Conservation (phyloP, 2,797 vertebrate species). For the Smutsia gigantea region DNA sequence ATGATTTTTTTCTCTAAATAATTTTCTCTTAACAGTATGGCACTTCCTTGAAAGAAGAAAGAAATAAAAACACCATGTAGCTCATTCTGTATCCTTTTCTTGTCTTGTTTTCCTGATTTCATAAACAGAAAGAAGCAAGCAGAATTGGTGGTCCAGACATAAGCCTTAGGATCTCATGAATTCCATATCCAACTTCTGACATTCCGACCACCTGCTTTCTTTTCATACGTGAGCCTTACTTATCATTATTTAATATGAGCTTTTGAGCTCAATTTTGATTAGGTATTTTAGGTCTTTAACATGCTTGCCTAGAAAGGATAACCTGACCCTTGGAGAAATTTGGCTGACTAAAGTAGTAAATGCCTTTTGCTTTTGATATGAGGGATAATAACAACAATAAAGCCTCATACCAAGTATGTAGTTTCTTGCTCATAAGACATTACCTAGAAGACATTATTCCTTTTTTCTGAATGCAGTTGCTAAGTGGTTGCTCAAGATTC, state of each 20-base stretch:
- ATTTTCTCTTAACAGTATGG: neutral
- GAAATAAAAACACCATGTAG: neutral
- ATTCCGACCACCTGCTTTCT: neutral
- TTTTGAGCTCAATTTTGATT: constrained; percentile 23
- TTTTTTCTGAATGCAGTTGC: neutral
- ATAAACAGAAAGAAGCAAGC: neutral
- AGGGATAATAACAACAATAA: neutral
- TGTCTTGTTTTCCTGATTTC: neutral
- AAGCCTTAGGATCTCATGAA: neutral
- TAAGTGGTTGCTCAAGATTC: neutral
- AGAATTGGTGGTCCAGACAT: neutral
- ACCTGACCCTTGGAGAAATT: neutral
- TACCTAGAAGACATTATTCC: neutral
- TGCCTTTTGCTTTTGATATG: neutral
- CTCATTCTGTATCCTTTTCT: neutral
- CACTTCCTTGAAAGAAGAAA: constrained; percentile 11
- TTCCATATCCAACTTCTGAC: neutral
- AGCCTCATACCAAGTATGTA: neutral
- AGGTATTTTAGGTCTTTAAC: neutral
- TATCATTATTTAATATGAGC: constrained; percentile 14
- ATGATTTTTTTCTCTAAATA: neutral
- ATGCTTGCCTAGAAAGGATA: neutral
- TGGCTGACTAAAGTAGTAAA: neutral
- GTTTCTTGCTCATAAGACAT: neutral
- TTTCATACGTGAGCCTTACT: neutral